These are phyloP conservation scores for Meloidogyne exigua DNA, from an alignment of 1,140 invertebrate species.

Conservation along the genomic window DNA sequence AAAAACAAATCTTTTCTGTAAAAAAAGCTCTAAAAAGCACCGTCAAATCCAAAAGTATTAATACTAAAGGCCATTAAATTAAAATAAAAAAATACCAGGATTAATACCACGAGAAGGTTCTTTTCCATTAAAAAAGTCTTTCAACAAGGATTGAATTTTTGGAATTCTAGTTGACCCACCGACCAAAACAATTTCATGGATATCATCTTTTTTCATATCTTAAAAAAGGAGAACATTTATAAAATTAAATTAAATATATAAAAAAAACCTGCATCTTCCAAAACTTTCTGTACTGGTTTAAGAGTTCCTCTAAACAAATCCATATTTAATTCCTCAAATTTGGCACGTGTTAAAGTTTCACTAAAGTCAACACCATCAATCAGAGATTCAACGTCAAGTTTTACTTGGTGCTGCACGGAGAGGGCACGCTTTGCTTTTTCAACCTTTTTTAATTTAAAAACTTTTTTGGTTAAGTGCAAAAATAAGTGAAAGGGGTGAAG, in stretches of 20 bases:
- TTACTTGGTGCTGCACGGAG: slow-evolving; percentile 77
- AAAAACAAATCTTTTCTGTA: neutral
- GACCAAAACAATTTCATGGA: slow-evolving; percentile 97
- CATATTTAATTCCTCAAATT: slow-evolving; percentile 99
- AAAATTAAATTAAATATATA: neutral
- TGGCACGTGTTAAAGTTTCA: slow-evolving; percentile 95
- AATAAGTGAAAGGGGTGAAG: neutral
- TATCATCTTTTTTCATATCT: slow-evolving; percentile 96
- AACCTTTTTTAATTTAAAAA: slow-evolving; percentile 3
- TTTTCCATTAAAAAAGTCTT: slow-evolving; percentile 96
- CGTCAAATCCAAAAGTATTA: no score
- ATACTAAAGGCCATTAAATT: slow-evolving; percentile 85
- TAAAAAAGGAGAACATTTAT: neutral
- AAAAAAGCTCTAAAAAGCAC: neutral
- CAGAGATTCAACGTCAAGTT: slow-evolving; percentile 98
- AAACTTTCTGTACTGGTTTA: slow-evolving; percentile 92
- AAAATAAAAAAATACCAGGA: slow-evolving; percentile 78
- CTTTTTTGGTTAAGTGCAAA: neutral
- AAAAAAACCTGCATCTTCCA: slow-evolving; percentile 81
- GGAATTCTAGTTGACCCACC: slow-evolving; percentile 98
- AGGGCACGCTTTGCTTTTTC: slow-evolving; percentile 77
- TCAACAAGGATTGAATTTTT: slow-evolving; percentile 95
- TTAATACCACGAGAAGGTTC: slow-evolving; percentile 96
- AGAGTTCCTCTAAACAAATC: slow-evolving; percentile 95
- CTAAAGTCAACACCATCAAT: slow-evolving; percentile 98